A percentile compares a stretch with the other conserved stretches of the same genome.
phyloP scores from a whole-genome alignment of 1,140 invertebrate species.

The Danaus plexippus region DNA sequence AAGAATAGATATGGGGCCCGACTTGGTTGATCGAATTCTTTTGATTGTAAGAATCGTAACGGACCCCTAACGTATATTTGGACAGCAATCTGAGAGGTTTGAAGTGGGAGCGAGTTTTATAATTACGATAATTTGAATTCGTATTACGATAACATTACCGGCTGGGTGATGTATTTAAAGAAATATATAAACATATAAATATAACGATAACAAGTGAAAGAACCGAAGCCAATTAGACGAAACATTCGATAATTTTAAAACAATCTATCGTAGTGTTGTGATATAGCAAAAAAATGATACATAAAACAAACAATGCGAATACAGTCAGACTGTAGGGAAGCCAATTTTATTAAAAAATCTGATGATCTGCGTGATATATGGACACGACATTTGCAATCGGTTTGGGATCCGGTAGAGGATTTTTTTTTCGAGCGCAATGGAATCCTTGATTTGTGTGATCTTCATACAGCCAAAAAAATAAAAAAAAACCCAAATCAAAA shows the following conservation, averaged over 20 bases:
- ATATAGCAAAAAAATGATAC: too few relatives aligned
- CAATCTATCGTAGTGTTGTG: too few relatives aligned
- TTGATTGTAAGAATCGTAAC: conserved; percentile 62
- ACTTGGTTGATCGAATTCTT: conserved; percentile 59
- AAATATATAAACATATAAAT: too few relatives aligned
- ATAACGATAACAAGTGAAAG: too few relatives aligned
- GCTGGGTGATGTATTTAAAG: too few relatives aligned
- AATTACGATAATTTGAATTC: conserved; percentile 68
- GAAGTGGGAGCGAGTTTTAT: conserved; percentile 61
- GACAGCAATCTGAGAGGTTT: conserved; percentile 67
- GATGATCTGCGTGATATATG: conserved; percentile 57
- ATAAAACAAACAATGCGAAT: too few relatives aligned
- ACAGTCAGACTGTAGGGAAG: neutral
- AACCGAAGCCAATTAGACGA: too few relatives aligned
- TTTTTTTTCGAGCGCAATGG: neutral
- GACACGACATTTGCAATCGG: conserved; percentile 15
- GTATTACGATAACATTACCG: conserved; percentile 49
- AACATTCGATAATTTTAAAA: too few relatives aligned
- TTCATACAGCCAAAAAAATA: too few relatives aligned
- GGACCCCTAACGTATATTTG: conserved; percentile 70
- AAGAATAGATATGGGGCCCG: conserved; percentile 70
- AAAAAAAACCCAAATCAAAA: too few relatives aligned
- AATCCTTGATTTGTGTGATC: too few relatives aligned
- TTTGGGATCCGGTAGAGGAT: neutral
- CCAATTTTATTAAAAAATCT: conserved; percentile 53